These are phyloP conservation scores for Lacerta bilineata DNA, from an alignment of 2,797 vertebrate genomes.

Conservation along the genomic window DNA sequence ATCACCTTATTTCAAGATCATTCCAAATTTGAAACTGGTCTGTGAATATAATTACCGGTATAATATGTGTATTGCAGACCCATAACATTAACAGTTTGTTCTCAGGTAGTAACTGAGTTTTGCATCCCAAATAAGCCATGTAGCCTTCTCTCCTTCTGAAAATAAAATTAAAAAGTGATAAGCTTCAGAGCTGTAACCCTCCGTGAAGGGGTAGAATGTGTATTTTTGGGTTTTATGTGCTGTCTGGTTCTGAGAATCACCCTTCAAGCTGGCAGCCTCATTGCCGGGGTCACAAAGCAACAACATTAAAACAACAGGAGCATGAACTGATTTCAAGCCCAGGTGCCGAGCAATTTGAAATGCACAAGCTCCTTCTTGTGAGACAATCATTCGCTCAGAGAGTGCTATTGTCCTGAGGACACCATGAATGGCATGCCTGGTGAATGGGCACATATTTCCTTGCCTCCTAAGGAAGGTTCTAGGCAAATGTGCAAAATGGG, in stretches of 20 bases:
- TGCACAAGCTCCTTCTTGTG: constrained; percentile 75
- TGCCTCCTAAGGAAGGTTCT: constrained; percentile 42
- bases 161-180: constrained; percentile 65
- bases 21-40: neutral
- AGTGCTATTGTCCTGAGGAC: constrained; percentile 62
- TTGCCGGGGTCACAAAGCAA: constrained; percentile 68
- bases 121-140: constrained; percentile 33
- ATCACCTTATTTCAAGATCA: constrained; percentile 12
- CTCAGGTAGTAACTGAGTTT: constrained; percentile 37
- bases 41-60: constrained; percentile 18
- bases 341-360: constrained; percentile 78
- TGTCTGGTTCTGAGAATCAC: constrained; percentile 76
- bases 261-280: constrained; percentile 74
- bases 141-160: neutral
- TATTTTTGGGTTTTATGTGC: constrained; percentile 68
- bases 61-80: neutral
- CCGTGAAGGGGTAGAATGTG: constrained; percentile 47
- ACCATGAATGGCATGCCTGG: constrained; percentile 55
- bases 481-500: constrained; percentile 57
- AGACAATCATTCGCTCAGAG: constrained; percentile 77
- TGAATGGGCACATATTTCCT: constrained; percentile 61
- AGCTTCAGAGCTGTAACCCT: constrained; percentile 54
- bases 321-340: constrained; percentile 77
- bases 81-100: constrained; percentile 38
- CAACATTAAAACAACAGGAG: constrained; percentile 71